Conservation (phyloP, 2,888 invertebrate genomes). For the Xestia sexstrigata region DNA sequence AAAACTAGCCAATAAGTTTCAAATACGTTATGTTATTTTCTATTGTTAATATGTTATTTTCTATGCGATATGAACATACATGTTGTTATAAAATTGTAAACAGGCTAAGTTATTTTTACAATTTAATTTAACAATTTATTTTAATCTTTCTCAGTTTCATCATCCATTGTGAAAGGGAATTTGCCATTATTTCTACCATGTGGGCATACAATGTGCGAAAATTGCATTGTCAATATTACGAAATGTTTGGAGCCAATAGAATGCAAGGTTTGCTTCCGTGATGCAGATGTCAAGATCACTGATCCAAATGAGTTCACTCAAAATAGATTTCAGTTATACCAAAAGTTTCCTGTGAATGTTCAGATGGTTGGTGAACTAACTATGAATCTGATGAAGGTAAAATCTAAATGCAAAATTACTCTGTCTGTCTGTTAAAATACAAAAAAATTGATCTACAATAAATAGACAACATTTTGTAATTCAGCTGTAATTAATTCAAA, state of each 20-base stretch:
- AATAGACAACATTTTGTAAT: neutral
- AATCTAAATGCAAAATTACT: neutral
- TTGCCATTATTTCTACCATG: constrained; percentile 92
- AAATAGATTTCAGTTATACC: constrained; percentile 74
- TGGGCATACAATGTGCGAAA: constrained; percentile 93
- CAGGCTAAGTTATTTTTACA: neutral
- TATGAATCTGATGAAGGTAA: constrained; percentile 77
- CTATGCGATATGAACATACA: too few relatives aligned
- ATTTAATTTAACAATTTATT: neutral
- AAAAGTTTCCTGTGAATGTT: constrained; percentile 82
- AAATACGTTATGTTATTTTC: too few relatives aligned
- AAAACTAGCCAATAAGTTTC: too few relatives aligned
- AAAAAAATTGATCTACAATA: neutral
- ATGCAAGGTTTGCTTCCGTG: constrained; percentile 87
- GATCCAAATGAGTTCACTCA: constrained; percentile 69
- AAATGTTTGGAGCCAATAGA: constrained; percentile 83
- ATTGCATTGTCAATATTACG: constrained; percentile 87
- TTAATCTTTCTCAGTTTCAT: constrained; percentile 65
- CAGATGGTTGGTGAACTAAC: constrained; percentile 83
- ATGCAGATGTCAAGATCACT: constrained; percentile 73
- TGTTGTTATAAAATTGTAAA: too few relatives aligned
- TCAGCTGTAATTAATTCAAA: constrained; percentile 71
- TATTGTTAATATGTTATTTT: too few relatives aligned
- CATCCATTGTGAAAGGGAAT: constrained; percentile 73
- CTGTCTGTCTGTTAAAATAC: neutral